Conservation (phyloP, 1,140 invertebrate species). For the Papilio glaucus region DNA sequence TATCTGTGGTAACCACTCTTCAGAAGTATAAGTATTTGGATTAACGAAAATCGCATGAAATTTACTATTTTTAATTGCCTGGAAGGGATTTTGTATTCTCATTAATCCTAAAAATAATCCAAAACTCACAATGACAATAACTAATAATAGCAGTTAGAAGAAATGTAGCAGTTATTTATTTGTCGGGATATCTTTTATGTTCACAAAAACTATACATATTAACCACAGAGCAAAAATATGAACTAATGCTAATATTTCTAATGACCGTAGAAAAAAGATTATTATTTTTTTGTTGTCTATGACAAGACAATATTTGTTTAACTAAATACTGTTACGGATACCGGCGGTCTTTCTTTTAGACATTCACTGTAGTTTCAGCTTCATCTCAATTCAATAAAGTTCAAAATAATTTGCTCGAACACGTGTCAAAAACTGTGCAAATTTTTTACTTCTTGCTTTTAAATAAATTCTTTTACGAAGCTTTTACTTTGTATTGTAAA, state of each 20-base stretch:
- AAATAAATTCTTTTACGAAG: background rate
- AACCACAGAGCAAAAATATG: conserved; percentile 38
- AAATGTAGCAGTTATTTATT: background rate
- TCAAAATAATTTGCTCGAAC: background rate
- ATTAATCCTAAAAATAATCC: no score
- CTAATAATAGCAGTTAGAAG: background rate
- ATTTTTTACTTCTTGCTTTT: background rate
- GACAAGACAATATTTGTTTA: conserved; percentile 18
- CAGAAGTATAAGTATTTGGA: no score
- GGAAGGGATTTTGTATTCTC: no score
- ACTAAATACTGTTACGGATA: conserved; percentile 17
- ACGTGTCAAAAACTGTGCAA: background rate
- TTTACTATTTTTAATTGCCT: no score
- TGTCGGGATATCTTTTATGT: conserved; percentile 10
- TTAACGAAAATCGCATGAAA: no score
- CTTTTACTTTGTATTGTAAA: background rate
- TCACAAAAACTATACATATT: conserved; percentile 45
- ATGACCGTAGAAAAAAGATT: conserved; percentile 16
- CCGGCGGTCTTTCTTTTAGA: conserved; percentile 2
- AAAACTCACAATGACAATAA: conserved; percentile 28
- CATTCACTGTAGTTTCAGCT: background rate
- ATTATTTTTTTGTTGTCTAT: conserved; percentile 19
- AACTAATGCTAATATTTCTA: conserved; percentile 8
- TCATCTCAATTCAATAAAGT: background rate
- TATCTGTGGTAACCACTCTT: no score